These are phyloP conservation scores for Tauraco hartlaubi DNA, from an alignment of 2,797 vertebrate species.

Conservation along the genomic window DNA sequence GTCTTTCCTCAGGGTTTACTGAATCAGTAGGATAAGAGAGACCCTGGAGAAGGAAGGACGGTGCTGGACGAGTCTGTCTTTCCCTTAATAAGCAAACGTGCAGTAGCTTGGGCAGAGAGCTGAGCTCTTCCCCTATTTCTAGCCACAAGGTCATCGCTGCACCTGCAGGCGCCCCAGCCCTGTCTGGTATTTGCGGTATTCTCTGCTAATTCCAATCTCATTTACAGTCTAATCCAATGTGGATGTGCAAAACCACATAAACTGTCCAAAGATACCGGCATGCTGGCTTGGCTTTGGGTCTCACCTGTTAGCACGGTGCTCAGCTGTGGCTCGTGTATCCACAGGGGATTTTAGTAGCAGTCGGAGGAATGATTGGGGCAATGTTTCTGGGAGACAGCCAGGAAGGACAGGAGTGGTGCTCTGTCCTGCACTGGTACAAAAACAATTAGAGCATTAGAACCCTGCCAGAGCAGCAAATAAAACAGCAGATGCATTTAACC, in stretches of 20 bases:
- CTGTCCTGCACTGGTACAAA: neutral
- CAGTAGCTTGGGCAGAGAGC: neutral
- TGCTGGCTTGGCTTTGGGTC: neutral
- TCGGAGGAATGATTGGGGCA: neutral
- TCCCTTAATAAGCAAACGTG: neutral
- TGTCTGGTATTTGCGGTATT: slow-evolving; percentile 51
- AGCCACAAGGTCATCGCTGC: slow-evolving; percentile 31
- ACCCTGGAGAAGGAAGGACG: neutral
- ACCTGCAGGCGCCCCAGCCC: slow-evolving; percentile 8
- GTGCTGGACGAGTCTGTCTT: neutral
- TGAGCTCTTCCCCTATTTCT: slow-evolving; percentile 16
- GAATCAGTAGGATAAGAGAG: neutral
- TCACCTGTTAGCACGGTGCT: slow-evolving; percentile 35
- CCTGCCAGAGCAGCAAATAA: neutral
- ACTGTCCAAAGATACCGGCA: neutral
- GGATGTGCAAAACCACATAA: slow-evolving; percentile 41
- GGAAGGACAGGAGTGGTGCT: neutral
- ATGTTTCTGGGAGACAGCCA: slow-evolving; percentile 14
- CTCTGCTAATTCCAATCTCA: slow-evolving; percentile 59
- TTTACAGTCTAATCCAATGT: slow-evolving; percentile 60
- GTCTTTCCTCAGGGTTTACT: neutral
- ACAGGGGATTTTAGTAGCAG: neutral
- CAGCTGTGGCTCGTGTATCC: neutral
- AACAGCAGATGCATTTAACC: neutral
- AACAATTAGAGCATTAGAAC: slow-evolving; percentile 18